These are phyloP conservation scores for Carduelis carduelis DNA, from an alignment of 2,797 vertebrate genomes.

Conservation along the genomic window DNA sequence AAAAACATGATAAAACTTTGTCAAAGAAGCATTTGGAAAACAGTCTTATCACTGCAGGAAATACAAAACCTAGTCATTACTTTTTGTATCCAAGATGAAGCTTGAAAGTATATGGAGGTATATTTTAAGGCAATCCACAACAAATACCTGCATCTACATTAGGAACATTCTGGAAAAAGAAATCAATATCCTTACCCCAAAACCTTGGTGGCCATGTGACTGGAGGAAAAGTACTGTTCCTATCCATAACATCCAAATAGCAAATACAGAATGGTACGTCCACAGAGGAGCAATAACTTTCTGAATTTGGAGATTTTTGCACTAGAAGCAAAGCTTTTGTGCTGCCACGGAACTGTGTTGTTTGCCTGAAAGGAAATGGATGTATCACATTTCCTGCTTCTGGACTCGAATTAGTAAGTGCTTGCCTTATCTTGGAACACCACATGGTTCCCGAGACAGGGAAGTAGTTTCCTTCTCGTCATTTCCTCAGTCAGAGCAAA, in stretches of 20 bases:
- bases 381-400: slow-evolving; percentile 95
- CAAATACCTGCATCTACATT: not conserved
- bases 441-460: slow-evolving; percentile 90
- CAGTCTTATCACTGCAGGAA: not conserved
- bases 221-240: slow-evolving; percentile 77
- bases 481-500: slow-evolving; percentile 83
- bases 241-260: slow-evolving; percentile 85
- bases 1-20: not conserved
- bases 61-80: not conserved
- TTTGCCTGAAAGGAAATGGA: slow-evolving; percentile 91
- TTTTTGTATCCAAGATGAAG: not conserved
- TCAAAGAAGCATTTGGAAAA: not conserved
- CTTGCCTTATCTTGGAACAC: slow-evolving; percentile 89
- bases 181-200: slow-evolving; percentile 83
- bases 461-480: slow-evolving; percentile 90
- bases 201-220: slow-evolving; percentile 82
- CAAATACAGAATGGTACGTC: slow-evolving; percentile 56
- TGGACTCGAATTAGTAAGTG: slow-evolving; percentile 90
- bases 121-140: not conserved
- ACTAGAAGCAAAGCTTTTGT: slow-evolving; percentile 64
- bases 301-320: slow-evolving; percentile 11
- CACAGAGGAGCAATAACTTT: slow-evolving; percentile 45
- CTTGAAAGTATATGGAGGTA: not conserved
- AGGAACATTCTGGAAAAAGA: not conserved
- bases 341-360: slow-evolving; percentile 72